phyloP scores from a whole-genome alignment of 2,113 vertebrate genomes.

The Nymphicus hollandicus region DNA sequence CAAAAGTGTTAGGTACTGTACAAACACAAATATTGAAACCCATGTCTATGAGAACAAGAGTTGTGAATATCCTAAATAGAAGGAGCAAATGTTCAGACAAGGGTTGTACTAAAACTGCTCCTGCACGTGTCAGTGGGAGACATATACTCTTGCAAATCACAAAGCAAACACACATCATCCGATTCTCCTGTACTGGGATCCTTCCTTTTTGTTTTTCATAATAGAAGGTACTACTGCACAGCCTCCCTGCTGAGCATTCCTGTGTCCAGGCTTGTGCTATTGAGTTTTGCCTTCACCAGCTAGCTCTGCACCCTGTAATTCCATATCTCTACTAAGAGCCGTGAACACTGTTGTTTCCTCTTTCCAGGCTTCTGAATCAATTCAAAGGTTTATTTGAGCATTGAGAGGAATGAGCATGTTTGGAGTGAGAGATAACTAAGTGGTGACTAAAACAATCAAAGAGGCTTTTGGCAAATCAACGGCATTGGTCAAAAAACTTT shows the following conservation, averaged over 20 bases:
- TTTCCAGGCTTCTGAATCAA: neutral
- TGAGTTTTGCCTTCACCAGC: neutral
- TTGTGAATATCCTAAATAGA: neutral
- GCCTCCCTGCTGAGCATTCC: neutral
- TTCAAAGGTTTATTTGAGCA: neutral
- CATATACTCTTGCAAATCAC: neutral
- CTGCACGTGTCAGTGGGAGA: neutral
- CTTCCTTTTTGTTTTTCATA: neutral
- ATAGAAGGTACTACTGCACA: neutral
- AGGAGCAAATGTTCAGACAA: neutral
- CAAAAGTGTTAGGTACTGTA: neutral
- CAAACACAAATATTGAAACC: neutral
- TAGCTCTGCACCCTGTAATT: neutral
- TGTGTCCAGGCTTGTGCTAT: neutral
- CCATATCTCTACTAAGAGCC: accelerated
- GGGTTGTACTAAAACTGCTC: neutral
- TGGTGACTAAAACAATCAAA: neutral
- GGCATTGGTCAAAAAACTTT: neutral
- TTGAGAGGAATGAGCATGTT: neutral
- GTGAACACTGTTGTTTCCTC: neutral
- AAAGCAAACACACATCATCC: accelerated
- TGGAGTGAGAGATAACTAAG: neutral
- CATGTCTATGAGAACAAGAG: neutral
- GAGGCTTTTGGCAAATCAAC: neutral
- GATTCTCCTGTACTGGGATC: neutral